A percentile compares a stretch with the other conserved stretches of the same genome.
These are phyloP conservation scores for Chelonoidis abingdonii DNA, from an alignment of 2,113 vertebrate genomes.

Conservation along the genomic window DNA sequence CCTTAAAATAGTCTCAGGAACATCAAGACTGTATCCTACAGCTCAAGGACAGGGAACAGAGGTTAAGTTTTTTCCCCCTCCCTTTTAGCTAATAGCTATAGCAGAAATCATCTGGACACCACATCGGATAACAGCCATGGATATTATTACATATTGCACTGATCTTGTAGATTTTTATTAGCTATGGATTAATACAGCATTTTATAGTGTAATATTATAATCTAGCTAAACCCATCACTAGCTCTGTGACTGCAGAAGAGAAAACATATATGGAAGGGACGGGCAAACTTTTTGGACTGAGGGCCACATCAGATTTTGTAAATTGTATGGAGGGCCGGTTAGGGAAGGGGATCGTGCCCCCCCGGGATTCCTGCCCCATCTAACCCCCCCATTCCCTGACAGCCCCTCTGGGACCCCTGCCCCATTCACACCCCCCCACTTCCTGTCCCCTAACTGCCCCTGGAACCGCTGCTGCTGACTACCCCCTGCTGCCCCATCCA, in stretches of 20 bases:
- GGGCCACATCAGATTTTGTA: no score
- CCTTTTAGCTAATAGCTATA: not conserved
- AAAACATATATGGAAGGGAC: not conserved
- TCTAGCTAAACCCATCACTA: not conserved
- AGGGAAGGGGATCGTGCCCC: no score
- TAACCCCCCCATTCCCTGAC: no score
- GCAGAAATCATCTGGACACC: not conserved
- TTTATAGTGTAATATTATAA: not conserved
- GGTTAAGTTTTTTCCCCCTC: not conserved
- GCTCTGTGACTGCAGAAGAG: not conserved
- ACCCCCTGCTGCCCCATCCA: no score
- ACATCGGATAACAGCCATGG: not conserved
- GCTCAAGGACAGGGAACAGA: not conserved
- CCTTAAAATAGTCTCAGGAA: not conserved
- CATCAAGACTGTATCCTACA: not conserved
- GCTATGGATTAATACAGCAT: not conserved
- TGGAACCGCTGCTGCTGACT: no score
- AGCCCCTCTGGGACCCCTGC: no score
- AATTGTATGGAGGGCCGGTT: no score
- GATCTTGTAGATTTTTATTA: not conserved
- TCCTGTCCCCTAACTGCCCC: no score
- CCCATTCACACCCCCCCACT: no score
- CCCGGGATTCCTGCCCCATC: no score
- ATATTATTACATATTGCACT: not conserved
- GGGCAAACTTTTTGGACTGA: no score